These are phyloP conservation scores for Tribolium freemani DNA, from an alignment of 2,888 invertebrate species.

Conservation along the genomic window DNA sequence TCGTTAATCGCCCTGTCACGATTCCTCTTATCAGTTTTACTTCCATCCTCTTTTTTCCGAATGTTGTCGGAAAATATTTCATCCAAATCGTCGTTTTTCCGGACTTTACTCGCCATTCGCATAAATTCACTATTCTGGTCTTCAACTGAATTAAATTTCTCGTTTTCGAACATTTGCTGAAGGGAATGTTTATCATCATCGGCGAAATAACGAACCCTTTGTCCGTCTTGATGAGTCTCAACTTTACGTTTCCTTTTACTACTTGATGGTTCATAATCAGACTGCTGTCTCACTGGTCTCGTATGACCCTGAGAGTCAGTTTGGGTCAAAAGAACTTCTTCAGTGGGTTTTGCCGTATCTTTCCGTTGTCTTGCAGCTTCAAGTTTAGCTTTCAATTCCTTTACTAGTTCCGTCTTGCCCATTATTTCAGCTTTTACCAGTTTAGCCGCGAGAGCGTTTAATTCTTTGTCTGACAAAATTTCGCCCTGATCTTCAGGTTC, in stretches of 20 bases:
- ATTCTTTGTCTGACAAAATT: slow-evolving; percentile 80
- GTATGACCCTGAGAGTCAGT: slow-evolving; percentile 79
- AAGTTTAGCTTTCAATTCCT: slow-evolving; percentile 81
- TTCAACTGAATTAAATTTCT: slow-evolving; percentile 84
- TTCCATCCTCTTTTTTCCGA: slow-evolving; percentile 74
- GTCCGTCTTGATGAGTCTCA: slow-evolving; percentile 81
- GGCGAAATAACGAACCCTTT: slow-evolving; percentile 86
- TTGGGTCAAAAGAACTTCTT: slow-evolving; percentile 77
- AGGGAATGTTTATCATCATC: slow-evolving; percentile 92
- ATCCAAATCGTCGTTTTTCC: slow-evolving; percentile 83
- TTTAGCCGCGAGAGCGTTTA: slow-evolving; percentile 92
- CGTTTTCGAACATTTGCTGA: slow-evolving; percentile 86
- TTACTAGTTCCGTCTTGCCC: slow-evolving; percentile 81
- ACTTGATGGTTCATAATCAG: slow-evolving; percentile 68
- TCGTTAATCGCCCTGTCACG: slow-evolving; percentile 79
- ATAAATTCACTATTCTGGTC: slow-evolving; percentile 87
- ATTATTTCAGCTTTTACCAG: slow-evolving; percentile 95
- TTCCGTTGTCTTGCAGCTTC: slow-evolving; percentile 75
- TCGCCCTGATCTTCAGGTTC: slow-evolving; percentile 8
- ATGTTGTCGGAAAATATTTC: slow-evolving; percentile 88
- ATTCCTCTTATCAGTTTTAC: slow-evolving; percentile 75
- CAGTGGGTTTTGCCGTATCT: slow-evolving; percentile 58
- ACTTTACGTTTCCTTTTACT: slow-evolving; percentile 71
- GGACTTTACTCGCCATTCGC: slow-evolving; percentile 78
- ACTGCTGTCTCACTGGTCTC: slow-evolving; percentile 72